phyloP scores from a whole-genome alignment of 2,888 invertebrate species.

The Caenorhabditis wallacei region DNA sequence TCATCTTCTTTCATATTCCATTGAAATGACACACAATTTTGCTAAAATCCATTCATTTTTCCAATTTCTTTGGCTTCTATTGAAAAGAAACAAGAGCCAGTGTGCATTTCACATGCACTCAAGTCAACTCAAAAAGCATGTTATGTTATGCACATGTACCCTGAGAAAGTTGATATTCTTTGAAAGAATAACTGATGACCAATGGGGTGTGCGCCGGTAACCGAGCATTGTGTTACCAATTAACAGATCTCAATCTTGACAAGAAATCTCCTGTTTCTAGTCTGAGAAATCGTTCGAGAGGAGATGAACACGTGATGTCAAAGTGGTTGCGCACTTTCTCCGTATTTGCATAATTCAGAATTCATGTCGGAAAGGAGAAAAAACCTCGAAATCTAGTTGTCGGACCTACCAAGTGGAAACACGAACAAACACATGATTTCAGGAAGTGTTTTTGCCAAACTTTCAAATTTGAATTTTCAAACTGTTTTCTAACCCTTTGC shows the following conservation, averaged over 20 bases:
- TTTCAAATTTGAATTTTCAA: background rate
- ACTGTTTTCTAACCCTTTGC: background rate
- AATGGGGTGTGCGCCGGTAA: background rate
- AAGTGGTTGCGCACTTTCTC: background rate
- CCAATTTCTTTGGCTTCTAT: conserved; percentile 4
- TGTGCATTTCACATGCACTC: conserved; percentile 55
- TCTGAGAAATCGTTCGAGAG: background rate
- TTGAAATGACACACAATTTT: conserved; percentile 19
- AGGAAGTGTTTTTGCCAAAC: conserved; percentile 13
- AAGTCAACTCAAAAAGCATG: conserved; percentile 24
- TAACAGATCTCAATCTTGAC: conserved; percentile 10
- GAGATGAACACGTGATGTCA: background rate
- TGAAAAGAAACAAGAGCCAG: conserved; percentile 13
- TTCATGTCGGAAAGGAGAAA: conserved; percentile 1
- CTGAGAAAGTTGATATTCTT: conserved; percentile 57
- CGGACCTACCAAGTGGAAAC: conserved; percentile 19
- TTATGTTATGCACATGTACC: conserved; percentile 48
- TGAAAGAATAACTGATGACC: conserved; percentile 46
- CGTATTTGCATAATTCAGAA: conserved; percentile 30
- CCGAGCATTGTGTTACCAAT: conserved; percentile 51
- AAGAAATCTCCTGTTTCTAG: background rate
- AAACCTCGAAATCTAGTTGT: conserved; percentile 10
- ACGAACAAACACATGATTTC: conserved; percentile 19
- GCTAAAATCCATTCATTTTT: conserved; percentile 5
- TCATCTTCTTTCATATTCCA: conserved; percentile 3